A percentile compares a stretch with the other conserved stretches of the same genome.
Conservation (phyloP, 2,113 vertebrate genomes). For the Myrmecophaga tridactyla region DNA sequence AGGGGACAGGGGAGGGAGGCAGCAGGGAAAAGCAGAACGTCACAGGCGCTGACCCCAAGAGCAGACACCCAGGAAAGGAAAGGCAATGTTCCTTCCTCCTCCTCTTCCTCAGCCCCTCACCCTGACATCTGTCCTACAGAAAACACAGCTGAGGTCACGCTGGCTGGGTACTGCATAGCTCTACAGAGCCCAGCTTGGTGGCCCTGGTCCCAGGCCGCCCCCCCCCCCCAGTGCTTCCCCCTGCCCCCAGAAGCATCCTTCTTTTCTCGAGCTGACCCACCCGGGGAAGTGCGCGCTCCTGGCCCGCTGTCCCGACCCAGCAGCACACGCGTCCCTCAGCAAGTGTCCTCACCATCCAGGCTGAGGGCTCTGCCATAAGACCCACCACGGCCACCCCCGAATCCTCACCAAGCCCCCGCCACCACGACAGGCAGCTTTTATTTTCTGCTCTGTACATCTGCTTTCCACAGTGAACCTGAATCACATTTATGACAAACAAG, state of each 20-base stretch:
- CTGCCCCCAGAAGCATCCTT: neutral
- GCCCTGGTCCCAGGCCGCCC: neutral
- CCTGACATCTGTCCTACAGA: neutral
- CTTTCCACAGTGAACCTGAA: neutral
- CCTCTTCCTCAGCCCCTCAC: neutral
- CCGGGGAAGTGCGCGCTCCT: neutral
- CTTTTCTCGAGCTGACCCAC: neutral
- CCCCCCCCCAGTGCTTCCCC: neutral
- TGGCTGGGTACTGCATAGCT: neutral
- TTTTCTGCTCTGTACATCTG: neutral
- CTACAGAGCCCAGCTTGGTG: neutral
- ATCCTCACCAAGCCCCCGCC: neutral
- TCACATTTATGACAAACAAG: neutral
- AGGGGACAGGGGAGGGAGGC: neutral
- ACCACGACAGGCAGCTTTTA: neutral
- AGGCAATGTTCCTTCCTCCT: neutral
- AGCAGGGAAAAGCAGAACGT: neutral
- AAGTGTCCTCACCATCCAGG: neutral
- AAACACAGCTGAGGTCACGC: neutral
- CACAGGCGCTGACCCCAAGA: neutral
- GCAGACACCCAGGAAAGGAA: constrained; percentile 8
- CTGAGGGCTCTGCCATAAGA: neutral
- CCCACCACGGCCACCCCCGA: neutral
- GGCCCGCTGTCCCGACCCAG: neutral
- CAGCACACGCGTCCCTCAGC: neutral